Evolutionary conservation across 1,140 invertebrate species (phyloP), one percentile per base, ranked within the genome.

Genomic region (Drosophila fuyamai): DNA sequence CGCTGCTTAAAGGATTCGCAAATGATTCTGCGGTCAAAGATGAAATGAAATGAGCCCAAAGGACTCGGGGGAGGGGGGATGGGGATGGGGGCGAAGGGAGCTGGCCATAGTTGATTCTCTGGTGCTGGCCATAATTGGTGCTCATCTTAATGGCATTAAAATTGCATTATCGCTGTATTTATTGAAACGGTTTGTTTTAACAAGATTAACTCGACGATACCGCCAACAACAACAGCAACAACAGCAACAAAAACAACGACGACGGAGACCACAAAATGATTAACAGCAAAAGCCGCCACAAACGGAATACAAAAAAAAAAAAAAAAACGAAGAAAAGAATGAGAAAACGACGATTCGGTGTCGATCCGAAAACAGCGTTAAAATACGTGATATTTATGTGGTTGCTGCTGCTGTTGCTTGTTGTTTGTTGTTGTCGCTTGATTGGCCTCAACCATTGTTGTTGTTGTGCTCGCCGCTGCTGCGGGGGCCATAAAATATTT

Each of bases 181-280:
- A 88, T 88, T 88, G 83, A 89, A 88, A 88, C 83, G 83, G 83
- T 88, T 88, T 88, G 83, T 88, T 88, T 88, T 88, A 88, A 88
- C 83, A 88, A 88, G 83, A 88, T 88, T 88, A 88, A 89, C 76
- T 86, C 80, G 76, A 73, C 65, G 72, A 88, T 88, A 89, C 80
- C 63, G 78, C 29, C 79, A 70, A 63, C 59, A 47, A 29, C 35
- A 36, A 23, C 35, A 35, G n/a, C 44, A 48, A 61, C 43, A 44
- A 4, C 23, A 23, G 23, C 23, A 23, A 3, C 23, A 23, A 23
- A 23, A 23, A 40, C 61, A 44, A 60, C 35, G 18, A 57, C n/a
- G 53, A 59, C 57, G 44, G 58, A 74, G 79, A 63, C 82, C 83
- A 86, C 82, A 88, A 86, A 86, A 86, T 86, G 82, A 86, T 86